phyloP scores from a whole-genome alignment of 2,113 vertebrate species.

The Manacus vitellinus region DNA sequence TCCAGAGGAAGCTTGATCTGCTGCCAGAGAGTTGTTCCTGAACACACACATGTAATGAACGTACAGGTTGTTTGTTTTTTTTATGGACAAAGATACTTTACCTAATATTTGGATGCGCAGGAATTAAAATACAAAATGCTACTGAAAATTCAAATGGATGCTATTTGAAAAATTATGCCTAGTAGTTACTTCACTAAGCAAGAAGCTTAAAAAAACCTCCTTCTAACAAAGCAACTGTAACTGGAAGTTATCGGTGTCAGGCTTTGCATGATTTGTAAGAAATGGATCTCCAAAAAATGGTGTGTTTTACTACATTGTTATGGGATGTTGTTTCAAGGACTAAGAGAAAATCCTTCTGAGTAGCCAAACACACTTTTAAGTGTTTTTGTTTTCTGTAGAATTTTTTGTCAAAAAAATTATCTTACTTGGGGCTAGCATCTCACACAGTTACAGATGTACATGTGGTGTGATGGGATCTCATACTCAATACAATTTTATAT shows the following conservation, averaged over 20 bases:
- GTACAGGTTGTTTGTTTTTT: neutral
- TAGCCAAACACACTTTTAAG: neutral
- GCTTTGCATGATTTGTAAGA: neutral
- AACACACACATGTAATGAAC: accelerated
- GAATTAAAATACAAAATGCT: neutral
- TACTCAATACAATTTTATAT: neutral
- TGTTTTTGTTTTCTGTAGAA: neutral
- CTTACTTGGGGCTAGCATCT: neutral
- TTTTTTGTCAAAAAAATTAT: neutral
- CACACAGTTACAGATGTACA: neutral
- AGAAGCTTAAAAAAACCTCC: neutral
- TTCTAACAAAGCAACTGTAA: neutral
- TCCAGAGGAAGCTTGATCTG: neutral
- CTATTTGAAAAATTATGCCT: neutral
- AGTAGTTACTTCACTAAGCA: neutral
- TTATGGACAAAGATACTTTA: neutral
- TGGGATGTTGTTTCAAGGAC: neutral
- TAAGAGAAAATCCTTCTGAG: neutral
- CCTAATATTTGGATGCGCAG: neutral
- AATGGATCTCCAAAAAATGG: neutral
- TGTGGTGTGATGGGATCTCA: neutral
- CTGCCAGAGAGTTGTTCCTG: neutral
- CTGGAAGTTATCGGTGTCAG: neutral
- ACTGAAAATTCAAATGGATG: neutral
- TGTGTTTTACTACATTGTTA: accelerated